Conservation (phyloP, 2,888 invertebrate genomes). For the Drosophila subquinaria region DNA sequence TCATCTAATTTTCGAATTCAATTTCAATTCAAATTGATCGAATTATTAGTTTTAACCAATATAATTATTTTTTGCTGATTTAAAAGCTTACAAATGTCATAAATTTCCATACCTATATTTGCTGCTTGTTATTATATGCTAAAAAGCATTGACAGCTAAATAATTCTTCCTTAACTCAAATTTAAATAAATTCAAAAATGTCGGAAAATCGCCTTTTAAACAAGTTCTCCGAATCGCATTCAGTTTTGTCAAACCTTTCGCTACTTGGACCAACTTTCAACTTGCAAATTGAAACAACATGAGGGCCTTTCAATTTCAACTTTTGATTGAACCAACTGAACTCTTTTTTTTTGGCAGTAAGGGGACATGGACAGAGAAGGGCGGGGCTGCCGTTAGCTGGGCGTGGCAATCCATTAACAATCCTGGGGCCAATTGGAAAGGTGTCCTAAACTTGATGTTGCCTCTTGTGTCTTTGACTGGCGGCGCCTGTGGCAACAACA, state of each 20-base stretch:
- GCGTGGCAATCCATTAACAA: constrained; percentile 55
- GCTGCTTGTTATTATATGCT: too few relatives aligned
- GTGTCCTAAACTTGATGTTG: constrained; percentile 46
- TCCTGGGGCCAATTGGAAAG: constrained; percentile 62
- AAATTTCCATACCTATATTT: too few relatives aligned
- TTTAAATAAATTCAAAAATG: neutral
- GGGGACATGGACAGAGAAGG: neutral
- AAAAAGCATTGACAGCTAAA: too few relatives aligned
- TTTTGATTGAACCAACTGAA: constrained; percentile 19
- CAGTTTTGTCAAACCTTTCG: constrained; percentile 19
- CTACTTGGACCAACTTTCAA: constrained; percentile 31
- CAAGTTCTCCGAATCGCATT: neutral
- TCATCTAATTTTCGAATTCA: too few relatives aligned
- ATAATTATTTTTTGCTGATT: too few relatives aligned
- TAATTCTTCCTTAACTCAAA: neutral
- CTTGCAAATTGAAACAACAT: constrained; percentile 29
- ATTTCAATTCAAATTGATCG: too few relatives aligned
- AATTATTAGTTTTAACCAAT: too few relatives aligned
- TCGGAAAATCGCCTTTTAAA: neutral
- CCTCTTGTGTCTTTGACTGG: constrained; percentile 12
- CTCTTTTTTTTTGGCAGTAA: neutral
- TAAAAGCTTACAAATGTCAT: too few relatives aligned
- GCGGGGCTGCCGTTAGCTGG: neutral
- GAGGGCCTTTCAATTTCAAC: constrained; percentile 39
- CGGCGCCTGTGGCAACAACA: constrained; percentile 46